Evolutionary conservation across 2,888 invertebrate species (phyloP).

Genomic region (Cephus spinipes): DNA sequence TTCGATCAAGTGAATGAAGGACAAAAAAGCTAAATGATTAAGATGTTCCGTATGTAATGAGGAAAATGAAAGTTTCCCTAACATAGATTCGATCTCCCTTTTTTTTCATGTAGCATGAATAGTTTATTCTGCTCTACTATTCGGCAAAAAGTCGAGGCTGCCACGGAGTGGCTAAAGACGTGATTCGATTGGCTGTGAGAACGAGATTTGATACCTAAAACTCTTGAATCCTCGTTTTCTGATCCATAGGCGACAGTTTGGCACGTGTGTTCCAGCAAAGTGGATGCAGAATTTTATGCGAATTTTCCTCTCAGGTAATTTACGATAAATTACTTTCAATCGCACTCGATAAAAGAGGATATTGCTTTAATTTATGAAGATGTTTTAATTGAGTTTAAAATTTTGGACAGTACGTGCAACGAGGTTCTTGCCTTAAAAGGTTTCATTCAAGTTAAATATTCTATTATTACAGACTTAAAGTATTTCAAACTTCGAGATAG

Average conservation of each 20-base stretch:
- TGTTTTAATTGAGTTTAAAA: background rate
- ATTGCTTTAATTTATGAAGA: background rate
- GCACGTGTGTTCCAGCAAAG: background rate
- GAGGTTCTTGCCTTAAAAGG: background rate
- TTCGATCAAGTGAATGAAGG: no score
- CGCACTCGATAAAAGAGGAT: background rate
- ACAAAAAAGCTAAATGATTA: no score
- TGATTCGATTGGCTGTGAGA: background rate
- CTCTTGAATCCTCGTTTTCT: background rate
- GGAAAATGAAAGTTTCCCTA: no score
- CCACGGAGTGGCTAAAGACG: background rate
- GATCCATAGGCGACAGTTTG: background rate
- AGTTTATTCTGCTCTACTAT: background rate
- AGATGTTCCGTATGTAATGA: no score
- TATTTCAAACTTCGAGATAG: background rate
- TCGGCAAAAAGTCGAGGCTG: background rate
- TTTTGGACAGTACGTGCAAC: background rate
- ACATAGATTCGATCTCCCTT: background rate
- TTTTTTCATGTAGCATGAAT: background rate
- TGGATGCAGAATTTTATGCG: background rate
- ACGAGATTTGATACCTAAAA: background rate
- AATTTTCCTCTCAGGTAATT: background rate
- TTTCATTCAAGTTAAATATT: background rate
- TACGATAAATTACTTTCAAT: background rate
- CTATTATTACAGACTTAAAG: background rate